phyloP scores from a whole-genome alignment of 2,888 invertebrate species.

The Trichogramma evanescens region DNA sequence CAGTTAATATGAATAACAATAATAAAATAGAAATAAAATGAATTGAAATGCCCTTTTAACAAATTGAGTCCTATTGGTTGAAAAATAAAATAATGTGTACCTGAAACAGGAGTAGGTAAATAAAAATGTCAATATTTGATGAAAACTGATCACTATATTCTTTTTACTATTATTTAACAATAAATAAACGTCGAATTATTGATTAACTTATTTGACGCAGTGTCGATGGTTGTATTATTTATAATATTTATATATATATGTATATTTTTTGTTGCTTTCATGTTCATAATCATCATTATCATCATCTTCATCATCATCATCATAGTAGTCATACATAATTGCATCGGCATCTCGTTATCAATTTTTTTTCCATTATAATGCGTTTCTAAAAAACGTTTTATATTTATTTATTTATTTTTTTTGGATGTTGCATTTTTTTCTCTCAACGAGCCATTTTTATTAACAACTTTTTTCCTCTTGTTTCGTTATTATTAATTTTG shows the following conservation, averaged over 20 bases:
- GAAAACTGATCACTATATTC: conserved; percentile 17
- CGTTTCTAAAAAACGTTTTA: conserved; percentile 12
- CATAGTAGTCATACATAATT: conserved; percentile 1
- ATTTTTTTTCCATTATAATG: background rate
- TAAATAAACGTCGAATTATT: conserved; percentile 14
- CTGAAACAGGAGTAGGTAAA: no score
- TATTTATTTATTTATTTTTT: background rate
- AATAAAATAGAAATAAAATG: no score
- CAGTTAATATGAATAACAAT: no score
- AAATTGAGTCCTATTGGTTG: no score
- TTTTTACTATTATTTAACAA: conserved; percentile 14
- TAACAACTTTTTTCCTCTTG: background rate
- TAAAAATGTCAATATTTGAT: conserved; percentile 11
- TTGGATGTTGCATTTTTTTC: background rate
- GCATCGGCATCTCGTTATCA: conserved; percentile 1
- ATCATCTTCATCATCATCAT: background rate
- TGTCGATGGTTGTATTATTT: conserved; percentile 15
- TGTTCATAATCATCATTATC: background rate
- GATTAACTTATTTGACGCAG: conserved; percentile 14
- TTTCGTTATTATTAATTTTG: background rate
- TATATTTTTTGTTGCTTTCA: conserved; percentile 25
- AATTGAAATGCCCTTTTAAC: no score
- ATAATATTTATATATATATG: conserved; percentile 21
- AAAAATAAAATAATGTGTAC: no score
- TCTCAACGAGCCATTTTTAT: conserved; percentile 6